Percentiles rank a stretch among this genome's conserved stretches.
phyloP scores from a whole-genome alignment of 1,140 invertebrate species.

The Hyphantria cunea region DNA sequence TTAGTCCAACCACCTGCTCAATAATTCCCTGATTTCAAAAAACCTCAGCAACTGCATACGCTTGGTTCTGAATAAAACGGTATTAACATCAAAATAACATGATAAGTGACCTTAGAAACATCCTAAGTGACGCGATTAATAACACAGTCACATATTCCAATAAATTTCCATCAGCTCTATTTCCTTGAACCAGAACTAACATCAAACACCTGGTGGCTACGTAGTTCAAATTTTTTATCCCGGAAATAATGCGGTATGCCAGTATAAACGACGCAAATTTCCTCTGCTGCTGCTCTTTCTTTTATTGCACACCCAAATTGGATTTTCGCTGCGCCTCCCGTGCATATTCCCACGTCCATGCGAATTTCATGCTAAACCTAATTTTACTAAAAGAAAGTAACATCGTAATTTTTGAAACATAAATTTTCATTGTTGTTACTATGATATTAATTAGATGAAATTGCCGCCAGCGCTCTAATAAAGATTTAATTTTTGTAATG shows the following conservation, averaged over 20 bases:
- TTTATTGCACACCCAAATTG: conserved; percentile 59
- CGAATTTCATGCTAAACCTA: conserved; percentile 47
- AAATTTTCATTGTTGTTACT: conserved; percentile 31
- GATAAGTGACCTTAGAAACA: too few species aligned
- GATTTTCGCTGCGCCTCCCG: conserved; percentile 40
- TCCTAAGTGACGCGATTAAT: too few species aligned
- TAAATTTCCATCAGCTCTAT: too few species aligned
- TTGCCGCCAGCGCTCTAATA: conserved; percentile 10
- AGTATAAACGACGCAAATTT: conserved; percentile 35
- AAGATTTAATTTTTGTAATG: neutral
- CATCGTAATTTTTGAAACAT: conserved; percentile 39
- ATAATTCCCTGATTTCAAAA: too few species aligned
- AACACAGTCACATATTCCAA: too few species aligned
- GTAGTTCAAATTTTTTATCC: conserved; percentile 12
- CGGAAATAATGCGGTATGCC: conserved; percentile 30
- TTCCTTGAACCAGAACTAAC: too few species aligned
- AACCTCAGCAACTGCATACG: too few species aligned
- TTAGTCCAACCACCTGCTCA: too few species aligned
- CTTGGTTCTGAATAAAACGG: too few species aligned
- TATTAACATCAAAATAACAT: too few species aligned
- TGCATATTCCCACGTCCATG: conserved; percentile 39
- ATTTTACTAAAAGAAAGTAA: conserved; percentile 37
- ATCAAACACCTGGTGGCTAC: neutral
- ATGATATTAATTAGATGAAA: conserved; percentile 33
- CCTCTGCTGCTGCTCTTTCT: conserved; percentile 42